A percentile compares a stretch with the other conserved stretches of the same genome.
These are phyloP conservation scores for Drosophila fungiperda DNA, from an alignment of 2,888 invertebrate species.

Conservation along the genomic window DNA sequence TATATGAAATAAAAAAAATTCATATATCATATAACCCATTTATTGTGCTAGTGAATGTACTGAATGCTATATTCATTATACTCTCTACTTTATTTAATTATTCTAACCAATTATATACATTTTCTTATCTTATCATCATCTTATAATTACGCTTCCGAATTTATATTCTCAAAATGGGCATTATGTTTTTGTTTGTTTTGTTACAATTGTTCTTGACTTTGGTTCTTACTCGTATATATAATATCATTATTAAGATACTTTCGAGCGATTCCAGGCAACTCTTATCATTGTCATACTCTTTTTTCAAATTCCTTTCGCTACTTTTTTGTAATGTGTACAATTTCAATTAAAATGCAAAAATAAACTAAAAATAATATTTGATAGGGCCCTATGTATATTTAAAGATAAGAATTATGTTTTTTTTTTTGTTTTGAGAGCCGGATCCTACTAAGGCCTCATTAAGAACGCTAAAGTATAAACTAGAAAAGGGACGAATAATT, in stretches of 20 bases:
- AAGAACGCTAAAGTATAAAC: conserved; percentile 11
- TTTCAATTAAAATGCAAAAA: conserved; percentile 34
- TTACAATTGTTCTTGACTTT: conserved; percentile 6
- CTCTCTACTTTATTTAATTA: conserved; percentile 70
- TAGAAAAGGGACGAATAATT: not conserved
- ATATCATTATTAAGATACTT: conserved; percentile 18
- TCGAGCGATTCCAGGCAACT: conserved; percentile 34
- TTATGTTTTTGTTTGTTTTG: conserved; percentile 35
- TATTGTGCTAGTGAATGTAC: conserved; percentile 85
- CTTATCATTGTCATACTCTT: conserved; percentile 39
- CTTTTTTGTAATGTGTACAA: conserved; percentile 54
- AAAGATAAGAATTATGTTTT: conserved; percentile 6
- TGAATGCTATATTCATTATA: conserved; percentile 85
- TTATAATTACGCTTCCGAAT: conserved; percentile 55
- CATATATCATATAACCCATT: conserved; percentile 78
- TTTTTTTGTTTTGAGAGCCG: conserved; percentile 2
- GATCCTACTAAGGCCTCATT: conserved; percentile 1
- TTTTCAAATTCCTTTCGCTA: conserved; percentile 49
- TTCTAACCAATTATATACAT: conserved; percentile 65
- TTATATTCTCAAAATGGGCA: conserved; percentile 42
- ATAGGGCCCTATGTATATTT: conserved; percentile 21
- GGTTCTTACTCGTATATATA: conserved; percentile 11
- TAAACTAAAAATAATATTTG: conserved; percentile 13
- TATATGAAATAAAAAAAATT: conserved; percentile 47
- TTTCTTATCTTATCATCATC: conserved; percentile 56